Percentiles rank a stretch among this genome's conserved stretches.
Conservation (phyloP, 2,888 invertebrate species). For the Drymonia ruficornis region DNA sequence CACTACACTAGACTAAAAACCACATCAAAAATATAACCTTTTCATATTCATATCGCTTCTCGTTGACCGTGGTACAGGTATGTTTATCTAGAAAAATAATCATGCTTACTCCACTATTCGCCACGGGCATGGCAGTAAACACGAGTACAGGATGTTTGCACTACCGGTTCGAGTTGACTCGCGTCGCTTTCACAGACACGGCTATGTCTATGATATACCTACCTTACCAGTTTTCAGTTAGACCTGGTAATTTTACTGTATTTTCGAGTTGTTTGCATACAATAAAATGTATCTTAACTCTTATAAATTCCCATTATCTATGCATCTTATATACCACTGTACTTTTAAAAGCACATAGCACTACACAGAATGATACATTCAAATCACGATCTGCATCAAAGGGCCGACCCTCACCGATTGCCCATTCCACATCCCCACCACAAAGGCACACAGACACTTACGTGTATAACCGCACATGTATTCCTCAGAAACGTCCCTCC, state of each 20-base stretch:
- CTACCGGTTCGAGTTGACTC: background rate
- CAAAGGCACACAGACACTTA: constrained; percentile 66
- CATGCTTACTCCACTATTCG: constrained; percentile 24
- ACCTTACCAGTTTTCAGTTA: no score
- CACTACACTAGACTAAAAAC: no score
- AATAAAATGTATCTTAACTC: no score
- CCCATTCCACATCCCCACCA: constrained; percentile 53
- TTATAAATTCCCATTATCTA: no score
- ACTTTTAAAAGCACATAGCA: background rate
- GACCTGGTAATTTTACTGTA: no score
- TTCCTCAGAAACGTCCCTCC: constrained; percentile 68
- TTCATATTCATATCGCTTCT: no score
- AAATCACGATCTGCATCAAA: constrained; percentile 40
- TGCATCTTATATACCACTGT: no score
- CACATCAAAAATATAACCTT: no score
- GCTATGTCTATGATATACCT: background rate
- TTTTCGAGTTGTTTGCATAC: no score
- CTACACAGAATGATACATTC: constrained; percentile 24
- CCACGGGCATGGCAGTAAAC: constrained; percentile 37
- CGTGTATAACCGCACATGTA: constrained; percentile 64
- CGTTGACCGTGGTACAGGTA: no score
- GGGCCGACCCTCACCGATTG: constrained; percentile 46
- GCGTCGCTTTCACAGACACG: background rate
- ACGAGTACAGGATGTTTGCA: constrained; percentile 57
- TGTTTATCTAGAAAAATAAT: background rate